These are phyloP conservation scores for Acrobasis repandana DNA, from an alignment of 2,888 invertebrate genomes.

Conservation along the genomic window DNA sequence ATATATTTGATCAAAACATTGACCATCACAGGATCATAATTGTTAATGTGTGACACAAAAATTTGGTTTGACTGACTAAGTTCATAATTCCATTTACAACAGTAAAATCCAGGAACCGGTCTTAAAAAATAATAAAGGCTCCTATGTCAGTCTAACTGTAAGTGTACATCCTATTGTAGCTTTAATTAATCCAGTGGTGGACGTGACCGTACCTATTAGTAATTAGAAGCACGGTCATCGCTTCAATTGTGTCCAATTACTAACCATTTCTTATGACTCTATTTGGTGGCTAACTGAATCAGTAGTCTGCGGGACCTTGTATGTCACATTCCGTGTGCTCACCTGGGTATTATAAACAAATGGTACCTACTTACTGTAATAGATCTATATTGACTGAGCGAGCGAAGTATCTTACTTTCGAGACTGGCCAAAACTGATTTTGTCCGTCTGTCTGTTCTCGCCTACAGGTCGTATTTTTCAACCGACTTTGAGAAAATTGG, in stretches of 20 bases:
- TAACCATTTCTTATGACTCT: neutral
- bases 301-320: neutral
- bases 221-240: conserved; percentile 15
- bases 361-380: neutral
- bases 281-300: conserved; percentile 2
- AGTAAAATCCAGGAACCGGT: no score
- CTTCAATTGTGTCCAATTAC: conserved; percentile 12
- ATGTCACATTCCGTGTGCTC: neutral
- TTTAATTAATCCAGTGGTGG: conserved; percentile 1
- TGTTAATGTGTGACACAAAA: no score
- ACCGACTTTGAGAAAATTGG: no score
- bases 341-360: neutral
- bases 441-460: no score
- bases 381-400: no score
- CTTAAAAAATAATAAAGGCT: neutral
- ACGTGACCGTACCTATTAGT: neutral
- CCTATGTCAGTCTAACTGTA: neutral
- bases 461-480: no score
- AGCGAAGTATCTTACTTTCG: no score
- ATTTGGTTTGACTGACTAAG: no score
- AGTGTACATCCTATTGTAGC: neutral
- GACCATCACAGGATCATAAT: no score
- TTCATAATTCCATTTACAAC: no score
- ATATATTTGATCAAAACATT: no score
- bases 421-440: no score